Evolutionary conservation across 2,113 vertebrate genomes (phyloP).

Genomic region (Dipodomys spectabilis): DNA sequence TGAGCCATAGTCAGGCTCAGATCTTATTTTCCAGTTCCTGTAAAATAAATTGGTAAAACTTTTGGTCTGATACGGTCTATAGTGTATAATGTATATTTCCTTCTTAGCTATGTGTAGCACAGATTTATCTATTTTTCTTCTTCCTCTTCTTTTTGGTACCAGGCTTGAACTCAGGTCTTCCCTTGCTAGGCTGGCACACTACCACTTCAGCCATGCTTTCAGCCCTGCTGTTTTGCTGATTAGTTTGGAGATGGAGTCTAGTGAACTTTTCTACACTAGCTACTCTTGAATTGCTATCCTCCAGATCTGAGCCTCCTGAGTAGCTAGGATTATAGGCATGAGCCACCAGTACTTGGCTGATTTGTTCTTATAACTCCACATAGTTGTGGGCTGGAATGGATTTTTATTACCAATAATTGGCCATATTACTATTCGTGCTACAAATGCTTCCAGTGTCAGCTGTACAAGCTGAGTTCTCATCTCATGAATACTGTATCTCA

Average conservation of each 20-base stretch:
- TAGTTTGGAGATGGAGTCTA: too few relatives aligned
- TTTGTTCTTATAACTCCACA: not conserved
- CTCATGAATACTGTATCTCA: not conserved
- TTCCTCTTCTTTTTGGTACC: too few relatives aligned
- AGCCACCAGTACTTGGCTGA: too few relatives aligned
- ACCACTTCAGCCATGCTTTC: too few relatives aligned
- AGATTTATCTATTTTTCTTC: not conserved
- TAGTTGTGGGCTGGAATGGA: slow-evolving; percentile 17
- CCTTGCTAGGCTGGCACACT: too few relatives aligned
- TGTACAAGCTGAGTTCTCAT: not conserved
- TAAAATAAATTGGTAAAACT: not conserved
- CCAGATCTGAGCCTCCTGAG: too few relatives aligned
- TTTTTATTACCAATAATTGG: slow-evolving; percentile 8
- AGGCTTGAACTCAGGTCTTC: too few relatives aligned
- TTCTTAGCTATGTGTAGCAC: not conserved
- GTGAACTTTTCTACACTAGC: too few relatives aligned
- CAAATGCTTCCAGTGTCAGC: not conserved
- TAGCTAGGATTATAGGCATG: too few relatives aligned
- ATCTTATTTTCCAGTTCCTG: not conserved
- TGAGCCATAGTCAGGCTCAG: not conserved
- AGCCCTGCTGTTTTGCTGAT: too few relatives aligned
- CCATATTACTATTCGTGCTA: not conserved
- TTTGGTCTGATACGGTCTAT: not conserved
- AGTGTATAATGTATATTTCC: not conserved
- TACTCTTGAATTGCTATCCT: too few relatives aligned